phyloP scores from a whole-genome alignment of 2,888 invertebrate species.

The Leptopterna dolabrata region DNA sequence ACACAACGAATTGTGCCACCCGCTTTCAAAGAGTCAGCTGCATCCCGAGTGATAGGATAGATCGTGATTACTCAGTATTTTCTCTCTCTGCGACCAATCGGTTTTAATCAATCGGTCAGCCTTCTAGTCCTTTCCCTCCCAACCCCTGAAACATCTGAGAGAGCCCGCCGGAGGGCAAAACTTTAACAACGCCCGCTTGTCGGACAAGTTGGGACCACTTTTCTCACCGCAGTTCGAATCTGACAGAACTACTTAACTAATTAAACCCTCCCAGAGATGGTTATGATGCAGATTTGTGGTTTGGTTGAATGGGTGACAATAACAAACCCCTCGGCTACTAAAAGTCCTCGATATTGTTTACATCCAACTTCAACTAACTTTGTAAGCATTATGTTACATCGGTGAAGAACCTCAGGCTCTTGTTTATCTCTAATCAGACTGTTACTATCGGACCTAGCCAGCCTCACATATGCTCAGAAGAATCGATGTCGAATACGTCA shows the following conservation, averaged over 20 bases:
- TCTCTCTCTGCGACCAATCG: neutral
- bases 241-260: neutral
- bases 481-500: too few relatives aligned
- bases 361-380: neutral
- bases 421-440: too few relatives aligned
- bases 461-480: too few relatives aligned
- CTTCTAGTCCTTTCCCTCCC: neutral
- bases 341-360: neutral
- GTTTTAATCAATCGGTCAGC: neutral
- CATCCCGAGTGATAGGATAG: neutral
- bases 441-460: too few relatives aligned
- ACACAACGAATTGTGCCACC: neutral
- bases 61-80: neutral
- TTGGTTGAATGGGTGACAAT: neutral
- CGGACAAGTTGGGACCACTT: neutral
- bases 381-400: too few relatives aligned
- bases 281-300: neutral
- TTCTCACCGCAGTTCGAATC: neutral
- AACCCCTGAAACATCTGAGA: neutral
- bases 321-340: neutral
- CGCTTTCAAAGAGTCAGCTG: neutral
- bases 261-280: neutral
- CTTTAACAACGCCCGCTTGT: neutral
- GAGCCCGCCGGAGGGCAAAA: neutral
- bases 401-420: too few relatives aligned